phyloP scores from a whole-genome alignment of 2,888 invertebrate species.

The Hypselothyrea guttata region DNA sequence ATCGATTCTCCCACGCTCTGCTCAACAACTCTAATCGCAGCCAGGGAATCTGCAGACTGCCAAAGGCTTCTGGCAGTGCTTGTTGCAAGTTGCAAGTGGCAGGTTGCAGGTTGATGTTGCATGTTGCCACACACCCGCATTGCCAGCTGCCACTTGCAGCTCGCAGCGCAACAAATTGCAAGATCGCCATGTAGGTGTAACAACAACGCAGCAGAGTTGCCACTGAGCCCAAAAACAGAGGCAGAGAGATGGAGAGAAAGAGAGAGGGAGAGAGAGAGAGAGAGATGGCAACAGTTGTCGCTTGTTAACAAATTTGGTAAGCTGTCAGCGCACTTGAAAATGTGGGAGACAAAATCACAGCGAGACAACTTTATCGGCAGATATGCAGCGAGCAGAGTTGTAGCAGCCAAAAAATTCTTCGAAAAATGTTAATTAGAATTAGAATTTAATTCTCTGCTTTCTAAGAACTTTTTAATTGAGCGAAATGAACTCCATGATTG shows the following conservation, averaged over 20 bases:
- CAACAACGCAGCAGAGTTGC: slow-evolving; percentile 30
- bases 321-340: slow-evolving; percentile 11
- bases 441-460: background rate
- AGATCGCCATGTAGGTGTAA: slow-evolving; percentile 28
- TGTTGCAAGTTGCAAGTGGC: slow-evolving; percentile 15
- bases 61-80: slow-evolving; percentile 21
- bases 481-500: slow-evolving; percentile 53
- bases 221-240: background rate
- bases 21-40: slow-evolving; percentile 36
- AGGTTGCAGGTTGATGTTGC: slow-evolving; percentile 11
- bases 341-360: slow-evolving; percentile 2
- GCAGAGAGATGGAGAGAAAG: background rate
- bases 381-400: too few species aligned
- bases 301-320: slow-evolving; percentile 56
- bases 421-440: too few species aligned
- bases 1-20: too few species aligned
- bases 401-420: too few species aligned
- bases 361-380: slow-evolving; percentile 15
- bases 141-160: too few species aligned
- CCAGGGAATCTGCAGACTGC: slow-evolving; percentile 39
- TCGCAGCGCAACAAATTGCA: slow-evolving; percentile 50
- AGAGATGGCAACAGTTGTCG: slow-evolving; percentile 12
- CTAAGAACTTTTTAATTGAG: slow-evolving; percentile 58
- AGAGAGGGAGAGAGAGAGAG: background rate
- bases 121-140: slow-evolving; percentile 44